Evolutionary conservation across 2,113 vertebrate species (phyloP).

Genomic region (Eolophus roseicapilla): DNA sequence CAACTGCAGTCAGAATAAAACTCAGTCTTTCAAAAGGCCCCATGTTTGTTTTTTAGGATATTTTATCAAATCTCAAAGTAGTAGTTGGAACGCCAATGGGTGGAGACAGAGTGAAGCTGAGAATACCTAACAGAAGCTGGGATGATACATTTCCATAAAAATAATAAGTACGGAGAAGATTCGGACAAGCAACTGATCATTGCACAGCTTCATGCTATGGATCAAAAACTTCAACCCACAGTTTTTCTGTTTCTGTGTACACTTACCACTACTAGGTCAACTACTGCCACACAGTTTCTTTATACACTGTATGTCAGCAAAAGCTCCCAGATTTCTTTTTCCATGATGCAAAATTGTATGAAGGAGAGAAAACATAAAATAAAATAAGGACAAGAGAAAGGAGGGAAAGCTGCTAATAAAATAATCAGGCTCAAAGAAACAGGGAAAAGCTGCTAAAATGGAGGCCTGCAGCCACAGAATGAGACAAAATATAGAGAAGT

Average conservation of each 20-base stretch:
- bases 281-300: neutral
- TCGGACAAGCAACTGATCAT: constrained; percentile 70
- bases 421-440: neutral
- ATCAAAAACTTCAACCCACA: constrained; percentile 46
- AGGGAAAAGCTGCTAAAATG: neutral
- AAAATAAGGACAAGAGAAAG: neutral
- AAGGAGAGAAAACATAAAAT: neutral
- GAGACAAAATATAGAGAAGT: neutral
- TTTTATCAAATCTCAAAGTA: constrained; percentile 45
- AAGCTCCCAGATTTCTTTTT: neutral
- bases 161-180: constrained; percentile 37
- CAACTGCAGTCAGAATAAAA: neutral
- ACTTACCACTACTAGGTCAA: constrained; percentile 14
- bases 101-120: neutral
- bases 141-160: constrained; percentile 70
- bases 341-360: constrained; percentile 12
- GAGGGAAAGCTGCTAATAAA: neutral
- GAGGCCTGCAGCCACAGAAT: neutral
- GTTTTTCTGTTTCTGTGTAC: constrained; percentile 34
- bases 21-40: neutral
- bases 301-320: constrained; percentile 3
- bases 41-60: neutral
- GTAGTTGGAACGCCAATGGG: neutral
- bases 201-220: constrained; percentile 21
- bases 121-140: constrained; percentile 22